Evolutionary conservation across 2,113 vertebrate genomes (phyloP), one percentile per base, ranked within the genome.

Genomic region (Callionymus lyra): DNA sequence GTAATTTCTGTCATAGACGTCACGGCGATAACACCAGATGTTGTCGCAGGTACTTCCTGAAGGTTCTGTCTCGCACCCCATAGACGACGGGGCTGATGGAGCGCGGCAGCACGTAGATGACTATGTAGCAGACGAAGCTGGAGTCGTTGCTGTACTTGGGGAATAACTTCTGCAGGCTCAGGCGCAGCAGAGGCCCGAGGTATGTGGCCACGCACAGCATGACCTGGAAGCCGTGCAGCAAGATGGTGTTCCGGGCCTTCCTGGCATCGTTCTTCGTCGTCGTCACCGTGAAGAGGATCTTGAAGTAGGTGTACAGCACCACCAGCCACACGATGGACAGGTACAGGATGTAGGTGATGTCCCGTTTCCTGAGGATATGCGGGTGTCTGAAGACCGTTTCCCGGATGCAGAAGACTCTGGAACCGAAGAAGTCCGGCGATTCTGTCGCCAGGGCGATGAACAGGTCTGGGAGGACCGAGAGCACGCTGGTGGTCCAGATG

Each of bases 11-110:
- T n/a, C n/a, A n/a, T n/a, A n/a, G 21, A 27, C 21, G 4, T 27
- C 4, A 27, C 8, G 21, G 21, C 21, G 8, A 4, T 27, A 4
- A 27, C 21, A 5, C 4, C 21, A 27, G 21, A 8, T 27, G 21
- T 4, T 8, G 21, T 4, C 21, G 21, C 21, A 27, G 21, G 21
- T 27, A 27, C 18, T 41, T 74, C 38, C 63, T 59, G 43, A 83
- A 79, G 0, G 52, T 70, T n/a, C 76, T 64, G 62, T 86, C 84
- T 50, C 81, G 53, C 8, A 83, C 2, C 0, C 84, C 83, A 10
- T 84, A 86, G 31, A 83, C 65, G 6, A 85, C 48, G 4, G 82
- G 77, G 54, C 82, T 86, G 8, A 83, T 56, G 15, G 75, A 74
- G 14, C 81, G 63, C 0, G 83, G 82, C 16, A 83, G 32, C 1